Evolutionary conservation across 2,797 vertebrate genomes (phyloP).

Genomic region (Lagodon rhomboides): DNA sequence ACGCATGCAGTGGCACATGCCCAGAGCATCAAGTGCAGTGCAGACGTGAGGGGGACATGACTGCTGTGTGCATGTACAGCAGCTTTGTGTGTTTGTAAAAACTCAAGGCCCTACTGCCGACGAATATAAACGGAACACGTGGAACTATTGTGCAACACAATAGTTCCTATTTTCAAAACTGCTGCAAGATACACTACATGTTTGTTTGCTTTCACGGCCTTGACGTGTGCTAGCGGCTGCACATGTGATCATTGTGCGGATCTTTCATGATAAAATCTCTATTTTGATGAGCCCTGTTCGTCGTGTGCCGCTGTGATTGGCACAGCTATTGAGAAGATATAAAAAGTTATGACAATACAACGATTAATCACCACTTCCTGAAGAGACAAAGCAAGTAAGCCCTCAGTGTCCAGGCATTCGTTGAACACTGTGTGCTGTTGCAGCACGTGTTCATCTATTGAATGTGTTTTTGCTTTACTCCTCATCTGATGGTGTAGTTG

Average conservation of each 20-base stretch:
- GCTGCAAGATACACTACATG: neutral
- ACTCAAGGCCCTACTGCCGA: neutral
- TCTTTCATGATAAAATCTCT: constrained; percentile 14
- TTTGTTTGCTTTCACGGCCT: constrained; percentile 7
- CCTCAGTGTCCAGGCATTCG: neutral
- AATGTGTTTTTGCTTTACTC: neutral
- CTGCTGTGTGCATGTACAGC: constrained; percentile 1
- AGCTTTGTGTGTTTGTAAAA: constrained; percentile 7
- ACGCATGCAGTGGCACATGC: constrained; percentile 18
- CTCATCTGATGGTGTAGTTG: neutral
- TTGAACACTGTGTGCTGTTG: neutral
- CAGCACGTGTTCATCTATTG: neutral
- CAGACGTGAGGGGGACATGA: neutral
- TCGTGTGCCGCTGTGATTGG: constrained; percentile 10
- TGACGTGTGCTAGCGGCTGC: neutral
- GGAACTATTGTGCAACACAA: constrained; percentile 7
- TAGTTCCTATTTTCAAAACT: constrained; percentile 15
- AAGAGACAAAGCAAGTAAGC: constrained; percentile 11
- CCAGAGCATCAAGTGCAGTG: constrained; percentile 2
- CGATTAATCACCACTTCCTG: constrained; percentile 12
- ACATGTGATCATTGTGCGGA: neutral
- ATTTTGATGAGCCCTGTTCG: constrained; percentile 1
- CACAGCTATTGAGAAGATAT: constrained; percentile 10
- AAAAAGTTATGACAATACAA: constrained; percentile 15
- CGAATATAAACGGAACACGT: neutral